Evolutionary conservation across 2,113 vertebrate species (phyloP), one percentile per base, ranked within the genome.

Genomic region (Zosterops lateralis): DNA sequence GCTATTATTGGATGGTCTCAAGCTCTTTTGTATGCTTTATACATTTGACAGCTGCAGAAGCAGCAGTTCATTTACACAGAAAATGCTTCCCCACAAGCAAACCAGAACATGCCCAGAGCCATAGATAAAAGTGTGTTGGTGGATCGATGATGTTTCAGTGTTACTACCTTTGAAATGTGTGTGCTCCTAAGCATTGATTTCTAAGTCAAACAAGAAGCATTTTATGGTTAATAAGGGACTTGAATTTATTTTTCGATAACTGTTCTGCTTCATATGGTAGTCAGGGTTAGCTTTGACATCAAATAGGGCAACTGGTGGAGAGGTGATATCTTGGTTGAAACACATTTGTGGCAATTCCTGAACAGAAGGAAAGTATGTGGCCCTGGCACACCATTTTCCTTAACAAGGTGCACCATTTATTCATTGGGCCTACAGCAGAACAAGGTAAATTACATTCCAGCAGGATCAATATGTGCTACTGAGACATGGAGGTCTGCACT

Each of bases 11-110:
- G 82, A 18, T 95, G 80, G 17, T 85, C 97, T 87, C 74, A 95
- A 76, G 83, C 84, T 97, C 56, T 51, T 97, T 94, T 88, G 70
- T 94, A 67, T 91, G 93, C 87, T 20, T 97, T 85, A 83, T 91
- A 60, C 53, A 51, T 95, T 96, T 97, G 87, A 94, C 90, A 95
- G 75, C 73, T 96, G 82, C 78, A 91, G 80, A 92, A 97, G 67
- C 34, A 93, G 87, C 56, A 79, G 64, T 94, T 96, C 34, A 95
- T 97, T 97, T 96, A 92, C 76, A 95, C 48, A 90, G 78, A 94
- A 95, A 92, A 95, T 85, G 66, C 80, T 95, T 97, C 66, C 48
- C 40, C 61, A 21, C 72, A 82, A 89, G 92, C 89, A 95, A 93
- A 85, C n/a, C 51, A 81, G 68, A 88, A 64, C 47, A 83, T 92